A percentile compares a stretch with the other conserved stretches of the same genome.
Evolutionary conservation across 2,113 vertebrate genomes (phyloP).

Genomic region (Callorhinus ursinus): DNA sequence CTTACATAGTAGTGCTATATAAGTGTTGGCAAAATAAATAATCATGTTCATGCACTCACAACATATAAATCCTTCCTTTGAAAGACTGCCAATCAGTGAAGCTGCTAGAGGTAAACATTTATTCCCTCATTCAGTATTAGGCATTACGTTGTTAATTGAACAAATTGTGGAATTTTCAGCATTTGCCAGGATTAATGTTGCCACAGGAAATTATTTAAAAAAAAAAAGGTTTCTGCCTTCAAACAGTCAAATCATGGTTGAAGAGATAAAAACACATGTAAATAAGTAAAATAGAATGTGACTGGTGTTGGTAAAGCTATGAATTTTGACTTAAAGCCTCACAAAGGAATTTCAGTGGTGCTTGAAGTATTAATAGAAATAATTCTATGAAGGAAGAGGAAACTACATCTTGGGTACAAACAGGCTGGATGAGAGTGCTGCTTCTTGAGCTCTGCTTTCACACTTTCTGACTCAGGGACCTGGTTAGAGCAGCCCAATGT

Average conservation of each 20-base stretch:
- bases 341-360: neutral
- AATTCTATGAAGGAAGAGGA: neutral
- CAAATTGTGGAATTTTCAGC: neutral
- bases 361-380: neutral
- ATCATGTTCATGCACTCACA: neutral
- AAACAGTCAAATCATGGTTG: neutral
- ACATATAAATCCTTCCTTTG: neutral
- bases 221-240: neutral
- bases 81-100: neutral
- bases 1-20: neutral
- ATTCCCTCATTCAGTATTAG: neutral
- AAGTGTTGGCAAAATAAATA: neutral
- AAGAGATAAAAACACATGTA: neutral
- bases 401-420: neutral
- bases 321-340: neutral
- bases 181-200: neutral
- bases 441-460: neutral
- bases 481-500: neutral
- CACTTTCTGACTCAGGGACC: neutral
- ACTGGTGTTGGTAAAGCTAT: neutral
- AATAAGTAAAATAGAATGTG: neutral
- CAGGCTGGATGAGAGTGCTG: neutral
- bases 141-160: neutral
- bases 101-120: neutral
- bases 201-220: neutral